Evolutionary conservation across 1,140 invertebrate genomes (phyloP).

Genomic region (Drosophila auraria): DNA sequence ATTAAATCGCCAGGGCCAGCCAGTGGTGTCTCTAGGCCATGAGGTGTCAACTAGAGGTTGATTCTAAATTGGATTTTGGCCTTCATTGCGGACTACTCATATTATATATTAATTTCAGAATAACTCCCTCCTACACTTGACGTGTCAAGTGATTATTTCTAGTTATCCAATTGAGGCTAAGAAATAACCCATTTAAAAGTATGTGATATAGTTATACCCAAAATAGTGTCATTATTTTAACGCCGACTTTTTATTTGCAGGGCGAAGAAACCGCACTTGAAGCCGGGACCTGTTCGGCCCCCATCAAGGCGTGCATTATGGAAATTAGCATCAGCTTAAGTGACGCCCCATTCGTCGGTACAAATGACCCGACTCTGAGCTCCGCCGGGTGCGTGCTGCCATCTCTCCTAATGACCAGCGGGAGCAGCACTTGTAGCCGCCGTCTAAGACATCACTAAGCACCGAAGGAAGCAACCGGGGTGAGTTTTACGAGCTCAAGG

Average conservation of each 20-base stretch:
- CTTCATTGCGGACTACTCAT: slow-evolving; percentile 41
- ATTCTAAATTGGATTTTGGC: slow-evolving; percentile 50
- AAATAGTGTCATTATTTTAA: slow-evolving; percentile 20
- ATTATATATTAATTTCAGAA: slow-evolving; percentile 22
- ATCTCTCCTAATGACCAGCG: slow-evolving; percentile 67
- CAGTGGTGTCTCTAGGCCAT: slow-evolving; percentile 48
- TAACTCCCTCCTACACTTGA: neutral
- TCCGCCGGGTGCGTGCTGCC: slow-evolving; percentile 60
- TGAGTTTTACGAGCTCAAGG: slow-evolving; percentile 60
- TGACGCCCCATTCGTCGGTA: slow-evolving; percentile 69
- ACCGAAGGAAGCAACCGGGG: slow-evolving; percentile 30
- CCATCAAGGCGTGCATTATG: slow-evolving; percentile 59
- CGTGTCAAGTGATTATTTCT: neutral
- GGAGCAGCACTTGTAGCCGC: slow-evolving; percentile 54
- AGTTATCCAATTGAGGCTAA: neutral
- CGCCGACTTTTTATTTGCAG: slow-evolving; percentile 21
- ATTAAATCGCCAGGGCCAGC: slow-evolving; percentile 72
- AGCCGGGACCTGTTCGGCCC: slow-evolving; percentile 47
- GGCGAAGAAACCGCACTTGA: slow-evolving; percentile 9
- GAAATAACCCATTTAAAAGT: neutral
- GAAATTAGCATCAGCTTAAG: slow-evolving; percentile 75
- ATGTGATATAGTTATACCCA: neutral
- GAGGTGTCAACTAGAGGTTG: slow-evolving; percentile 55
- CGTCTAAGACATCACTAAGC: slow-evolving; percentile 42
- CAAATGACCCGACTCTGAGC: slow-evolving; percentile 66